Base-by-base conservation (phyloP, 2,113 vertebrate species). In the Rhombomys opimus region DNA sequence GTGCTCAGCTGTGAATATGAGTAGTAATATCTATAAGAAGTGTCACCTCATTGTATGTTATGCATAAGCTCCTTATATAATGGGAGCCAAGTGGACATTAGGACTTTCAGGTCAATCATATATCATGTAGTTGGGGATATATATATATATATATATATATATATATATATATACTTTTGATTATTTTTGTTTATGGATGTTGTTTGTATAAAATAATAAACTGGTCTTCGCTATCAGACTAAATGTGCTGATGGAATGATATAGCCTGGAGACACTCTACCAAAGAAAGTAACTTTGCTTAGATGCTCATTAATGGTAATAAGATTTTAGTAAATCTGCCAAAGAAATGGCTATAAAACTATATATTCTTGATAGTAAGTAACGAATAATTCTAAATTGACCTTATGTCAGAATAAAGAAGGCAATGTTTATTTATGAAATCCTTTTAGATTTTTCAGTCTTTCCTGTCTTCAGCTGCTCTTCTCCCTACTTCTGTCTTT, bases 401-500 rank as follows among this genome's bases (percentile, higher is more conserved):
- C 22, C 4, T 75, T 85, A 46, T 38, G 0, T 23, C 89, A 91
- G 78, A 91, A 41, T 2, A 68, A 90, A 54, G 3, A 85, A 17
- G 70, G 1, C 80, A 88, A 1, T 4, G 63, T 54, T 77, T 18
- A 57, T 54, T 78, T 75, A 23, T 14, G 7, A 27, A 88, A 82
- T 38, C 17, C 50, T 92, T 12, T 14, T 76, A 50, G 41, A 82
- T 14, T 15, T 38, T 61, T 87, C 17, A 32, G 7, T 15, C 7
- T 23, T 96, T n/a, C 2, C 61, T n/a, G 5, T 2, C 25, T 76
- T 59, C 27, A 18, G n/a, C 15, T 89, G 8, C 2, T 89, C 2
- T 14, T 3, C 1, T 41, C 35, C 2, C 38, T 22, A 4, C 15
- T 6, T 15, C 23, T 41, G 2, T 17, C 2, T 4, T 25, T 32